phyloP scores from a whole-genome alignment of 2,888 invertebrate species.

The Eristalis tenax region DNA sequence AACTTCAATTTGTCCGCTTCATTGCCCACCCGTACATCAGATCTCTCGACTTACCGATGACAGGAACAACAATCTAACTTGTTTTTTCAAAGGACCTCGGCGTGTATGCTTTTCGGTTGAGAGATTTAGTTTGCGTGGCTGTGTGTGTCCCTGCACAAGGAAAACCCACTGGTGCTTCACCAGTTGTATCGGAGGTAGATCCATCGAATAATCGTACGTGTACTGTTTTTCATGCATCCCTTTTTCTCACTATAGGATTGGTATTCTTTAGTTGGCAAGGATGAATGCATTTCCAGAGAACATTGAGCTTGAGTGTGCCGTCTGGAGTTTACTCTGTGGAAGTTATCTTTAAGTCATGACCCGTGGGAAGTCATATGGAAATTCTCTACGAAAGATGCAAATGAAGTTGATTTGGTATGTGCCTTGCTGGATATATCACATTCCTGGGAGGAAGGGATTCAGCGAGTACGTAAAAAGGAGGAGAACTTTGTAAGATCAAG shows the following conservation, averaged over 20 bases:
- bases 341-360: background rate
- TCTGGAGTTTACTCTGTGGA: background rate
- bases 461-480: background rate
- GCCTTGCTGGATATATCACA: background rate
- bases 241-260: background rate
- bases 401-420: background rate
- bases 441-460: background rate
- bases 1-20: too few species aligned
- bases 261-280: background rate
- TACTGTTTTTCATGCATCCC: background rate
- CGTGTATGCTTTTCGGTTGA: background rate
- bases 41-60: constrained; percentile 23
- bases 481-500: background rate
- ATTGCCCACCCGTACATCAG: background rate
- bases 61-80: background rate
- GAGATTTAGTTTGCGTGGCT: background rate
- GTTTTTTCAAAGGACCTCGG: background rate
- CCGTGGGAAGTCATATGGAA: background rate
- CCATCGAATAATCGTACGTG: background rate
- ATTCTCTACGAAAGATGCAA: background rate
- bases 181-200: background rate
- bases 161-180: constrained; percentile 9
- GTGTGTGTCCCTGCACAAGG: constrained; percentile 21
- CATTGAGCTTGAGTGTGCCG: background rate
- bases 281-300: background rate